Conservation (phyloP, 2,888 invertebrate genomes). For the Hirtodrosophila histrioides region DNA sequence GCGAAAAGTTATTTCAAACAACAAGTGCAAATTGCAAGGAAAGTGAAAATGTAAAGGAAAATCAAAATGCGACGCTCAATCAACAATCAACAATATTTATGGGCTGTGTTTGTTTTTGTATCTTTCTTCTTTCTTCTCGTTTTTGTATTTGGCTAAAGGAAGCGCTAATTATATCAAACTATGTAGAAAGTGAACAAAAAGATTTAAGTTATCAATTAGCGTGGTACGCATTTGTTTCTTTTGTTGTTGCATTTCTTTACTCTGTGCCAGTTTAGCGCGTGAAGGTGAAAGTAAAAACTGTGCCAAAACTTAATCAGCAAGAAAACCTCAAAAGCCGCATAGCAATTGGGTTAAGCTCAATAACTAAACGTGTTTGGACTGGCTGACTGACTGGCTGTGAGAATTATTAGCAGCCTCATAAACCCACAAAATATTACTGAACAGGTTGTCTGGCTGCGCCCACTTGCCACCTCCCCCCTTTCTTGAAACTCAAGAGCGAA, state of each 20-base stretch:
- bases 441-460: conserved; percentile 56
- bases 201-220: conserved; percentile 53
- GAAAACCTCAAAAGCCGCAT: conserved; percentile 27
- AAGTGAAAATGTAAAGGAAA: conserved; percentile 45
- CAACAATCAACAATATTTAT: conserved; percentile 45
- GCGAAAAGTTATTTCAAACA: conserved; percentile 21
- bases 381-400: conserved; percentile 46
- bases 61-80: conserved; percentile 44
- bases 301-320: conserved; percentile 56
- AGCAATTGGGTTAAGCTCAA: conserved; percentile 73
- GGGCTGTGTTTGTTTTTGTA: conserved; percentile 32
- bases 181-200: conserved; percentile 64
- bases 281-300: conserved; percentile 66
- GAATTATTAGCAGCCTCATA: conserved; percentile 54
- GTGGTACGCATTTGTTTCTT: conserved; percentile 9
- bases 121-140: too few species aligned
- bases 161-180: conserved; percentile 67
- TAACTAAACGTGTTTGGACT: conserved; percentile 64
- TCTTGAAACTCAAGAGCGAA: neutral
- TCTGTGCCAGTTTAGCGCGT: too few species aligned
- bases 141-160: conserved; percentile 54
- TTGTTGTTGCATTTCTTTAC: neutral
- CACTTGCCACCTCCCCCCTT: neutral
- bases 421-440: conserved; percentile 47
- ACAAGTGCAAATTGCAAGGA: conserved; percentile 51